Evolutionary conservation across 2,888 invertebrate genomes (phyloP).

Genomic region (Dicranocentrus wangi): DNA sequence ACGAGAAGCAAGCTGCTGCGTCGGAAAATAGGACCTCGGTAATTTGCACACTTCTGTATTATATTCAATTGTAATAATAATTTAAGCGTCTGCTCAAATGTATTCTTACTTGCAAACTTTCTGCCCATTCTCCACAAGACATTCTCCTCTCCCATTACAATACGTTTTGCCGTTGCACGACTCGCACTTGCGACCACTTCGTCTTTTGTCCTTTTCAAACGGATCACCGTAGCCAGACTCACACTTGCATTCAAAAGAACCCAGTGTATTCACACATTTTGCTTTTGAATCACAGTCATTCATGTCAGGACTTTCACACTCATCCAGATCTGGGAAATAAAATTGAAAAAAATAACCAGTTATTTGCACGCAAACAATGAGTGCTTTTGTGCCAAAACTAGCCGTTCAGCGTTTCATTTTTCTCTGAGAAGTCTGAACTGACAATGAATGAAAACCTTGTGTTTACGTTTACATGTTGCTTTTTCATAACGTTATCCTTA

Average conservation of each 20-base stretch:
- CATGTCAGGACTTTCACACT: constrained; percentile 86
- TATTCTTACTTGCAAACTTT: constrained; percentile 86
- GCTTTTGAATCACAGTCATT: constrained; percentile 90
- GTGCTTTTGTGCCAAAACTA: too few relatives aligned
- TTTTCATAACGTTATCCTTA: too few relatives aligned
- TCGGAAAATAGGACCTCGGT: too few relatives aligned
- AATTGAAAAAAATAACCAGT: background rate
- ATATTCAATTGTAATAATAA: too few relatives aligned
- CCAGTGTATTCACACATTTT: constrained; percentile 87
- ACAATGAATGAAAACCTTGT: too few relatives aligned
- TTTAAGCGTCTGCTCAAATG: too few relatives aligned
- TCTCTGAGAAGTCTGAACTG: too few relatives aligned
- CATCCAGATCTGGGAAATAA: constrained; percentile 84
- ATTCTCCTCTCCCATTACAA: constrained; percentile 90
- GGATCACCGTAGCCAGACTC: constrained; percentile 85
- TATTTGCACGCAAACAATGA: background rate
- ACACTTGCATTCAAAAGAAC: constrained; percentile 86
- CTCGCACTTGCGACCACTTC: constrained; percentile 85
- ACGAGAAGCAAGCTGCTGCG: too few relatives aligned
- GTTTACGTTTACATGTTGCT: too few relatives aligned
- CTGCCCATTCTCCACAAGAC: constrained; percentile 84
- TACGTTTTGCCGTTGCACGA: constrained; percentile 83
- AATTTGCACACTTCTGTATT: too few relatives aligned
- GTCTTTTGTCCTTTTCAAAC: constrained; percentile 80
- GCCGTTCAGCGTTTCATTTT: too few relatives aligned